Base-by-base conservation (phyloP, 2,888 invertebrate genomes). In the Vesta saturnalis region DNA sequence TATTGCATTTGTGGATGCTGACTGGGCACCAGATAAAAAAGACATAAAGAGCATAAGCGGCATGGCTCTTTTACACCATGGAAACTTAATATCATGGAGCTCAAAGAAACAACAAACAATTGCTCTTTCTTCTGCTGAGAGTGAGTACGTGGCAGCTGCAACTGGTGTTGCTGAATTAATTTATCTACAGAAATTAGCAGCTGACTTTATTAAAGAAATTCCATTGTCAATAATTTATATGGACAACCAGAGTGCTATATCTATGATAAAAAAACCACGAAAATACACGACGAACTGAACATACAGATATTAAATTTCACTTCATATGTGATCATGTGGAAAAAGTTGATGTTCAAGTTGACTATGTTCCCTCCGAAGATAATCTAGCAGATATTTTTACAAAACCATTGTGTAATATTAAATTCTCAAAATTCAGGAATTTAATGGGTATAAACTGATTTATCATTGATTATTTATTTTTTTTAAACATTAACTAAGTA, bases 321-420 rank as follows among this genome's bases (percentile, higher is more conserved):
- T 66, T 71, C 60, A 39, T 43, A 10, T 18, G 61, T 2, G 49
- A 49, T 16, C 14, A 6, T 4, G 4, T 4, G 1, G n/a, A 49
- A 49, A n/a, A 15, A 15, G 49, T 2, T 5, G 2, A 1, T 1
- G 4, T 49, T 15, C 5, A 49, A 1, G 2, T 49, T 1, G 10
- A 6, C 3, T 54, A 54, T 21, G 54, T 54, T 18, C 21, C 21
- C 8, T 16, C 16, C 1, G 18, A 54, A 1, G 57, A 66, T 23
- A 62, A 64, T 49, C 30, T 49, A 10, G 30, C 54, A 12, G 22
- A 35, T 6, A 72, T 67, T 14, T 67, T 64, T 16, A 72, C 67
- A 57, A 63, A 69, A 60, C 43, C 43, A 43, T 43, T 43, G 14
- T 43, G 8, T n/a, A n/a, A 43, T 43, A 14, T 8, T n/a, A 8